A percentile compares a stretch with the other conserved stretches of the same genome.
These are phyloP conservation scores for Sus cebifrons DNA, from an alignment of 2,797 vertebrate genomes.

Conservation along the genomic window DNA sequence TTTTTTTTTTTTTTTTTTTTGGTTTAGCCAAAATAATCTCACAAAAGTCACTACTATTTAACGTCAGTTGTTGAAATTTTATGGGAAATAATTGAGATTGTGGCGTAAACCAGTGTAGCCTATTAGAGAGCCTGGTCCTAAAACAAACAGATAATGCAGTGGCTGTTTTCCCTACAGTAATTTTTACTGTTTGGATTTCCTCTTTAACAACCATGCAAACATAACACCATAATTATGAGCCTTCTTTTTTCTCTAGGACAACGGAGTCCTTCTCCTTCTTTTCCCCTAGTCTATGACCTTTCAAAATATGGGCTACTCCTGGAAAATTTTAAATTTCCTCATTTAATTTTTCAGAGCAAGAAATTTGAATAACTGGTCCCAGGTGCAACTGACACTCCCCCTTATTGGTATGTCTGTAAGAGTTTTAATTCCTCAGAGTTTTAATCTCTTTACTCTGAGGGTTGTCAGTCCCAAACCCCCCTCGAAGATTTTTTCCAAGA, in stretches of 20 bases:
- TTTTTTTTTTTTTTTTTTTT: not conserved
- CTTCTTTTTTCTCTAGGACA: not conserved
- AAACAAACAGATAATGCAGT: not conserved
- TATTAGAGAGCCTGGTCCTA: not conserved
- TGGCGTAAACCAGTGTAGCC: not conserved
- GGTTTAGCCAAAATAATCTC: not conserved
- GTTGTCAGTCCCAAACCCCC: not conserved
- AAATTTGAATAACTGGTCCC: not conserved
- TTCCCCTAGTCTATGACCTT: not conserved
- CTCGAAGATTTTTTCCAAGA: conserved; percentile 35
- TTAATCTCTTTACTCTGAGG: conserved; percentile 32
- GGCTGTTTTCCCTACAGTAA: not conserved
- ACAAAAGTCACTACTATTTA: not conserved
- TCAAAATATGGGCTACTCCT: not conserved
- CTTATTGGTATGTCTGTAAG: not conserved
- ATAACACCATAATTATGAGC: not conserved
- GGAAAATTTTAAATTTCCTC: not conserved
- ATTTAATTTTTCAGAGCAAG: not conserved
- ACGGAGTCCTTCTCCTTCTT: not conserved
- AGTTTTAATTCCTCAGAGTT: not conserved
- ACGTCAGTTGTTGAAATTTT: not conserved
- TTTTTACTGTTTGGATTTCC: not conserved
- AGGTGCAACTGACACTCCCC: not conserved
- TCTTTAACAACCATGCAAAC: not conserved
- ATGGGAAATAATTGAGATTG: not conserved